Base-by-base conservation (phyloP, 2,888 invertebrate genomes). In the Nysson spinosus region DNA sequence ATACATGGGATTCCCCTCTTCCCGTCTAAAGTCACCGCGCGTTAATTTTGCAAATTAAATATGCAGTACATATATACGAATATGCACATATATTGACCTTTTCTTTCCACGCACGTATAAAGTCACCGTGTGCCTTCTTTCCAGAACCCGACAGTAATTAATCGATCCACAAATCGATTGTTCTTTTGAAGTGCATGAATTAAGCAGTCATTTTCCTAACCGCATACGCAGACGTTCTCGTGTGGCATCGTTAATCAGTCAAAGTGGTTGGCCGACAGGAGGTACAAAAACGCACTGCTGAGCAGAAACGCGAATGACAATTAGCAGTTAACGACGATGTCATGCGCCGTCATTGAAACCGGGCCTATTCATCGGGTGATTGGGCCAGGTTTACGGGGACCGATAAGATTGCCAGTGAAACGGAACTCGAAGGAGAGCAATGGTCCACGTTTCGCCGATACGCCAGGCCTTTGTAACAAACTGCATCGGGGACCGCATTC, bases 381-480 rank as follows among this genome's bases (percentile, higher is more conserved):
- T 46, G 39, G 22, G 40, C 39, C 26, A 40, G 30, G 20, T 16
- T 46, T 24, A 39, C 20, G 26, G 42, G 17, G 5, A 40, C 12
- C 54, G 72, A 65, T 69, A 71, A 72, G 55, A 69, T 71, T 58
- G 58, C 61, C 20, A 65, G 64, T 39, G 64, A 71, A 72, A 69
- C 67, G 65, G 52, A 72, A 71, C 62, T 72, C 40, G 65, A 55
- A 64, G 47, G 51, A 63, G 54, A 63, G 50, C 58, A 42, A 62
- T 28, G 50, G 26, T 50, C 40, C 32, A 39, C 46, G 42, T 51
- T 63, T 57, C 46, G 40, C 43, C 51, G 52, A 52, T 51, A 60
- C 55, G 46, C 34, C 28, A 22, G 11, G 37, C 65, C 69, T 69
- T 72, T 72, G 56, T 69, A 63, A 66, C 44, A 61, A 63, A 56